phyloP scores from a whole-genome alignment of 2,888 invertebrate species.

The Macrophya alboannulata region DNA sequence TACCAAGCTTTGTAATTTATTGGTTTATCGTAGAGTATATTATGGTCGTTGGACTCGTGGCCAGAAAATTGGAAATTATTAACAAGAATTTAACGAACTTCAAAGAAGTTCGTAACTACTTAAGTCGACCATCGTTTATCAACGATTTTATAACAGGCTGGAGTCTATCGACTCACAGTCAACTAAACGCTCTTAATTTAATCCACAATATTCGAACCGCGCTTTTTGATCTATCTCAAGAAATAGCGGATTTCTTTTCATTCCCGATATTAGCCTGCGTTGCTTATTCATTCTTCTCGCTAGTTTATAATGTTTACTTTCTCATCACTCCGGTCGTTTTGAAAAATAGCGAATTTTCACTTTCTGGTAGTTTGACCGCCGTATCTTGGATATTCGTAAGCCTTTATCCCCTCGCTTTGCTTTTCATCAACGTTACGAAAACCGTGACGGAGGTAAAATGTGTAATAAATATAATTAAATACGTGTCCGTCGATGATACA shows the following conservation, averaged over 20 bases:
- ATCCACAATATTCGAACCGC: slow-evolving; percentile 22
- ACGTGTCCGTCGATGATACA: neutral
- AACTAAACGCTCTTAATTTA: neutral
- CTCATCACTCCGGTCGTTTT: neutral
- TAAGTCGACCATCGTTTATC: neutral
- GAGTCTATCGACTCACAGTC: neutral
- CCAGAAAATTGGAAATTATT: neutral
- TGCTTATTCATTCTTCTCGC: neutral
- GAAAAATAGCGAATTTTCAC: neutral
- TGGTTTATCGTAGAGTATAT: slow-evolving; percentile 8
- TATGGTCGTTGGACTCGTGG: neutral
- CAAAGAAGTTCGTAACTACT: neutral
- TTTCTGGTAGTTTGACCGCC: neutral
- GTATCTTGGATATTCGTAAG: neutral
- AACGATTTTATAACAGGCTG: neutral
- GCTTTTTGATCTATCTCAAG: neutral
- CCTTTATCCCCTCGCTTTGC: slow-evolving; percentile 9
- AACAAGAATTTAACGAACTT: slow-evolving; percentile 11
- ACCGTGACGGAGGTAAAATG: neutral
- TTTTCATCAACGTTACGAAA: neutral
- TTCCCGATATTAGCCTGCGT: slow-evolving; percentile 30
- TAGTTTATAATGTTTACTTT: neutral
- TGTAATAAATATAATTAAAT: neutral
- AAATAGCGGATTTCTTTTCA: slow-evolving; percentile 22
- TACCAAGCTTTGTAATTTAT: slow-evolving; percentile 13